Evolutionary conservation across 2,888 invertebrate genomes (phyloP).

Genomic region (Latrodectus elegans): DNA sequence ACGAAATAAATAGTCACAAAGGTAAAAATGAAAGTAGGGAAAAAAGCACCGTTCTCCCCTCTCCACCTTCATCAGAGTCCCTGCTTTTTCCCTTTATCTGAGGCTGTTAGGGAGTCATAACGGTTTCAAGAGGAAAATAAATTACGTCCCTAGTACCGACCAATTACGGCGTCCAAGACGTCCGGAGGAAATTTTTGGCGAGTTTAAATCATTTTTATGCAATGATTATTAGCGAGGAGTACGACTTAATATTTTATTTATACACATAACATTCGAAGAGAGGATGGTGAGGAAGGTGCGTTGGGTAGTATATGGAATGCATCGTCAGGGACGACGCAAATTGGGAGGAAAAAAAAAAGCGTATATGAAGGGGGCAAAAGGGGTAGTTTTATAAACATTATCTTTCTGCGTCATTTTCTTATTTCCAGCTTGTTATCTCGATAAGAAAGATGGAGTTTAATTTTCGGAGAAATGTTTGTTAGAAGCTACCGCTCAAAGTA

Average conservation of each 20-base stretch:
- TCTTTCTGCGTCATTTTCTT: neutral
- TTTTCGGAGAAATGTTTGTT: neutral
- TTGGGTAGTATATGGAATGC: conserved; percentile 1
- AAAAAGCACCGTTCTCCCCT: neutral
- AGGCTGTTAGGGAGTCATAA: conserved; percentile 49
- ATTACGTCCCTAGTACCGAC: conserved; percentile 62
- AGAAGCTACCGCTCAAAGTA: neutral
- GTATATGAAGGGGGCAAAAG: neutral
- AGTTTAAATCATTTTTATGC: conserved; percentile 69
- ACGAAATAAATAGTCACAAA: conserved; percentile 64
- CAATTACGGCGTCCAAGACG: conserved; percentile 58
- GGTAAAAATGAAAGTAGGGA: conserved; percentile 48
- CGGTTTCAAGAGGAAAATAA: conserved; percentile 44
- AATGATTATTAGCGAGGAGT: conserved; percentile 66
- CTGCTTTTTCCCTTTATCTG: conserved; percentile 43
- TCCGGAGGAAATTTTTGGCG: conserved; percentile 42
- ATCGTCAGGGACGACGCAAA: conserved; percentile 58
- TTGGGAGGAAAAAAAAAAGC: conserved; percentile 18
- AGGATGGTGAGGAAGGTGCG: conserved; percentile 6
- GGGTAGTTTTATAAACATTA: neutral
- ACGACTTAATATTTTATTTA: conserved; percentile 69
- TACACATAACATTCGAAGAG: conserved; percentile 52
- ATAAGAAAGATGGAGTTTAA: neutral
- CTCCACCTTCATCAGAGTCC: conserved; percentile 16
- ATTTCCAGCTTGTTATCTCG: neutral